Conservation (phyloP, 2,888 invertebrate species). For the Folsomia manolachei region DNA sequence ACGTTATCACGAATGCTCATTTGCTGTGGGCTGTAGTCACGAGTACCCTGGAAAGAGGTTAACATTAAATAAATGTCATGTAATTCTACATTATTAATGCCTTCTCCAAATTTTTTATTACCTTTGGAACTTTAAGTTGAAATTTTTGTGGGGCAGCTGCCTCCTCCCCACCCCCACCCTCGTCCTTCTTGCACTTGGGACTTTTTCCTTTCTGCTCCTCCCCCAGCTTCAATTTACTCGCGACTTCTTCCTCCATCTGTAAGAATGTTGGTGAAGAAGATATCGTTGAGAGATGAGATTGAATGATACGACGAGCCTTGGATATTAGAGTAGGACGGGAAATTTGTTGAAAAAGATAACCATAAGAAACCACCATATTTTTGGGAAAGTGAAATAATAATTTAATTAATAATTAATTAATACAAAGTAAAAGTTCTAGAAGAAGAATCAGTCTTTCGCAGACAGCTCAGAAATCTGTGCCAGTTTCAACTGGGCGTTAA, state of each 20-base stretch:
- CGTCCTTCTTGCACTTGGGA: no score
- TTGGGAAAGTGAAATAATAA: no score
- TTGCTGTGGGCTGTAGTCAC: conserved; percentile 91
- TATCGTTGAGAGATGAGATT: background rate
- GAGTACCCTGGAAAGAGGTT: conserved; percentile 65
- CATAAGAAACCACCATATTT: no score
- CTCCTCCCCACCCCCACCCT: conserved; percentile 51
- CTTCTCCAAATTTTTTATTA: no score
- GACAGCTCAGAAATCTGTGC: no score
- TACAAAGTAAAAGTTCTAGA: no score
- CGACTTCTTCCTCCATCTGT: conserved; percentile 84
- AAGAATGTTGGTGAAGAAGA: background rate
- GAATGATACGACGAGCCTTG: background rate
- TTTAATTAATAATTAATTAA: no score
- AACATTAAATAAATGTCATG: background rate
- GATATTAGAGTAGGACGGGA: no score
- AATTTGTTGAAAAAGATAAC: no score
- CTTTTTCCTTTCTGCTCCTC: conserved; percentile 56
- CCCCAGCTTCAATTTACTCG: conserved; percentile 69
- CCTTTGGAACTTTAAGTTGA: conserved; percentile 84
- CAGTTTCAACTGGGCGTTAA: no score
- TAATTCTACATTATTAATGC: background rate
- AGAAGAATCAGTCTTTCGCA: no score
- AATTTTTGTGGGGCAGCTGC: conserved; percentile 66
- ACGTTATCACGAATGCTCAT: conserved; percentile 88